Base-by-base conservation (phyloP, 2,797 vertebrate species). In the Helostoma temminkii region DNA sequence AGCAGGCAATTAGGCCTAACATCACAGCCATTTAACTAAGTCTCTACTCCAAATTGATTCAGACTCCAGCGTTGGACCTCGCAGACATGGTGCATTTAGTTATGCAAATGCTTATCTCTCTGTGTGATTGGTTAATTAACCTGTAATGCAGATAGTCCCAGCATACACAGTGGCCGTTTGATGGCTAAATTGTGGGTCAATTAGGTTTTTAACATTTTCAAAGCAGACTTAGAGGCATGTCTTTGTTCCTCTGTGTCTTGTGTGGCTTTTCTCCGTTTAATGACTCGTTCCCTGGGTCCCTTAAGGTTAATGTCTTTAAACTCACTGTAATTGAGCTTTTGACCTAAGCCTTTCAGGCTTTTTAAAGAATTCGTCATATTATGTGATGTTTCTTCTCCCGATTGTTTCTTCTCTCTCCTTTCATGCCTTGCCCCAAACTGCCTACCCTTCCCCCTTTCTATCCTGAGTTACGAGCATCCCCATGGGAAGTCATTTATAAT, bases 111-210 rank as follows among this genome's bases (percentile, higher is more conserved):
- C 82, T 89, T 89, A 91, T 93, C 88, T 93, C 82, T 84, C 81
- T 78, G 84, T 87, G 84, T 92, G 92, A 94, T 93, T 93, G 93
- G 93, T 94, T 94, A 94, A 94, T 94, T 94, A 94, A 94, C 93
- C 93, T 92, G 89, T 86, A 90, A 92, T 83, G 78, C 84, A 90
- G 90, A 89, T 86, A 84, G 90, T 91, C 90, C 75, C 69, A 58
- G 81, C 76, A 91, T 93, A 93, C 86, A 81, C 88, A 85, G 69
- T 85, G 80, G 82, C 78, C 55, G 90, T 88, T 84, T 71, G 82
- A 93, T 88, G 85, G 86, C 88, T 88, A 90, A 93, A 94, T 93
- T 89, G 91, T 83, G 83, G 79, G 88, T 95, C 91, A 94, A 88
- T 88, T 93, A 62, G 90, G 86, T 92, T 93, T 91, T 92, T 90